Evolutionary conservation across 2,888 invertebrate species (phyloP).

Genomic region (Elaeidobius kamerunicus): DNA sequence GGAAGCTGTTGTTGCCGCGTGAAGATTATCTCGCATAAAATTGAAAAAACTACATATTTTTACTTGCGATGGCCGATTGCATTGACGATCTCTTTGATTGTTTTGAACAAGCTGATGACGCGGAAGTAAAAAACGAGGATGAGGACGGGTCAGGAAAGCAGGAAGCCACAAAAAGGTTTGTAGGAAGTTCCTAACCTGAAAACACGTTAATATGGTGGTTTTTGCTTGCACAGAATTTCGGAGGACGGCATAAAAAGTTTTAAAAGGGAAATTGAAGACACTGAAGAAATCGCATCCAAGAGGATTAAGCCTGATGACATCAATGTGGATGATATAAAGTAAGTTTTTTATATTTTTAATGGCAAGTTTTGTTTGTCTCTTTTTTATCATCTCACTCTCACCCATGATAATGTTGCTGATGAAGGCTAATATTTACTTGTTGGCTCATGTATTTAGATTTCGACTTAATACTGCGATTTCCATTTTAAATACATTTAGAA

Average conservation of each 20-base stretch:
- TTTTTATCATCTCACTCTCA: no score
- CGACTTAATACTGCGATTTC: no score
- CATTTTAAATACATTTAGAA: no score
- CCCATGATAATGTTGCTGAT: no score
- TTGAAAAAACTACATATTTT: conserved; percentile 18
- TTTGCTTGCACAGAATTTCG: conserved; percentile 33
- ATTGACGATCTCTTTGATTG: conserved; percentile 49
- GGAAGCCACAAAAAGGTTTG: conserved; percentile 35
- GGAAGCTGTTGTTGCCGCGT: conserved; percentile 33
- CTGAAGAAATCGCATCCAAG: conserved; percentile 37
- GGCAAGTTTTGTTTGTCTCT: no score
- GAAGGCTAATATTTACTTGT: no score
- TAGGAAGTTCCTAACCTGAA: conserved; percentile 38
- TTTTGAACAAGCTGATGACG: conserved; percentile 43
- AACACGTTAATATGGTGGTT: conserved; percentile 25
- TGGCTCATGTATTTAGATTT: no score
- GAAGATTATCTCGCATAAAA: conserved; percentile 17
- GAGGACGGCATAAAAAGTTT: conserved; percentile 35
- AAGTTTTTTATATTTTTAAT: no score
- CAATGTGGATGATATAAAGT: conserved; percentile 47
- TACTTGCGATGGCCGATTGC: conserved; percentile 43
- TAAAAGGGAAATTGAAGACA: conserved; percentile 43
- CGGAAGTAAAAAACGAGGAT: conserved; percentile 29
- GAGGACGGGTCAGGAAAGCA: conserved; percentile 30
- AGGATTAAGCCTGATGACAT: conserved; percentile 43